Conservation (phyloP, 1,140 invertebrate genomes). For the Orussus abietinus region DNA sequence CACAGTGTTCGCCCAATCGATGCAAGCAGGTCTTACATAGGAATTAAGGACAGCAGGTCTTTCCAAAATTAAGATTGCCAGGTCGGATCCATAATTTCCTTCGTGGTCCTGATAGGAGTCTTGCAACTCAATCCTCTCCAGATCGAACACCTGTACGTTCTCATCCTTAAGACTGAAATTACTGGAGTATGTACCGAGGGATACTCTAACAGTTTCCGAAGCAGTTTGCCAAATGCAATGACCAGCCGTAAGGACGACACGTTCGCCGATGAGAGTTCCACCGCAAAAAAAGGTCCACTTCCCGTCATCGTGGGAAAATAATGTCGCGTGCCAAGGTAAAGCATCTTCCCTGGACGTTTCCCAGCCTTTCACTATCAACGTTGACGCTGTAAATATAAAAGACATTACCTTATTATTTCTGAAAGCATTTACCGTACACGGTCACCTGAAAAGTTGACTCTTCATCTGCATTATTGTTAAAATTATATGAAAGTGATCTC, state of each 20-base stretch:
- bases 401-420: no score
- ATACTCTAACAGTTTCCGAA: constrained; percentile 33
- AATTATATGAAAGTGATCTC: no score
- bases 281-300: constrained; percentile 49
- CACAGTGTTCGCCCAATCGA: constrained; percentile 37
- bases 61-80: constrained; percentile 45
- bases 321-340: constrained; percentile 46
- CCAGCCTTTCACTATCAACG: constrained; percentile 45
- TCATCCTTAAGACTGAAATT: constrained; percentile 32
- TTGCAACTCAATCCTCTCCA: constrained; percentile 37
- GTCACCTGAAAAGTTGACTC: constrained; percentile 27
- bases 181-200: constrained; percentile 38
- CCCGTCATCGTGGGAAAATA: constrained; percentile 37
- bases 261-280: constrained; percentile 43
- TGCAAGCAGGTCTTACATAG: constrained; percentile 40
- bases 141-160: constrained; percentile 33
- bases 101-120: constrained; percentile 44
- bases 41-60: constrained; percentile 28
- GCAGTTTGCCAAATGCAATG: constrained; percentile 49
- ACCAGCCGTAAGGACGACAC: constrained; percentile 47
- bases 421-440: no score
- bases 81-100: constrained; percentile 51
- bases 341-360: constrained; percentile 17
- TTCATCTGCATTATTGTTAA: no score
- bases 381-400: constrained; percentile 23